Base-by-base conservation (phyloP, 2,113 vertebrate species). In the Salvelinus sp. region DNA sequence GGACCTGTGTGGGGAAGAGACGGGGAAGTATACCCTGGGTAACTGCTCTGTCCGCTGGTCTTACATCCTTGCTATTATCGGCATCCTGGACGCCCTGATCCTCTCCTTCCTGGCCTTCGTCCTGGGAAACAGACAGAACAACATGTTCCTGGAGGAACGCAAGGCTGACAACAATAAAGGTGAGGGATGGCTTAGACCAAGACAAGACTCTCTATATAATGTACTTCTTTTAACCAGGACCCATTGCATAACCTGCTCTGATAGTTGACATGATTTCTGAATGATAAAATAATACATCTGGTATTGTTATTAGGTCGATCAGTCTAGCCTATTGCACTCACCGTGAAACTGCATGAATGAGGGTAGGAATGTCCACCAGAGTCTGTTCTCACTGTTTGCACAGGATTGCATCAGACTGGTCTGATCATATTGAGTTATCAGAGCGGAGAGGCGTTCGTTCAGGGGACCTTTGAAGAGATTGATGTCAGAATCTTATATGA, bases 101-200 rank as follows among this genome's bases (percentile, higher is more conserved):
- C 96, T 98, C 89, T 98, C 97, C 2, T 98, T 97, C 88, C 93
- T 98, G 89, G 97, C 97, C 67, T 98, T 98, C 75, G 97, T 98
- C 85, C 96, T 98, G 90, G 97, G 97, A 76, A 98, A 98, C 94
- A 94, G 96, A 88, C 96, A 98, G 94, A 97, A 96, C 78, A 96
- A 96, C 90, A 95, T 98, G 92, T 96, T 97, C 92, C 94, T 96
- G 60, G 97, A 98, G 69, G 96, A 98, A 82, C 91, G 97, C 84
- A 96, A 96, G 92, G 94, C 95, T 88, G 96, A 98, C 93, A 97
- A 94, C 93, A 98, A 81, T 4, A n/a, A 70, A 23, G 82, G 79
- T 22, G 63, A 28, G 33, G 4, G 44, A 10, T 13, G 50, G 54
- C 60, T 7, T 18, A 48, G n/a, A 76, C 65, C 38, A 16, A 30